phyloP scores from a whole-genome alignment of 2,888 invertebrate species.

The Spialia ferax region DNA sequence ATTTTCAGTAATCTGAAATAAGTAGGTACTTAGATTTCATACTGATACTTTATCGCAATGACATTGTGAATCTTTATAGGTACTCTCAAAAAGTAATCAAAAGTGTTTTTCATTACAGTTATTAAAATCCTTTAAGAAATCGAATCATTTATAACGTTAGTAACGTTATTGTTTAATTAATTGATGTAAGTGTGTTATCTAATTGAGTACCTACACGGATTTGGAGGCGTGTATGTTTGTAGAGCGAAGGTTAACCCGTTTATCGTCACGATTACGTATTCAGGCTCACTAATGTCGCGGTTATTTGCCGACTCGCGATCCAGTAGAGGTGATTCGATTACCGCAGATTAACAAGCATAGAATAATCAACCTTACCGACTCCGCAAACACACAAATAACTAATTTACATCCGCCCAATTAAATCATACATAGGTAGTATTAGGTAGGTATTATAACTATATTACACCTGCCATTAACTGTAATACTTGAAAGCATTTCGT shows the following conservation, averaged over 20 bases:
- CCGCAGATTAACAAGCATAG: constrained; percentile 59
- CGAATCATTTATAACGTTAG: too few relatives aligned
- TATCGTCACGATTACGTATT: constrained; percentile 68
- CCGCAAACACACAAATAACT: constrained; percentile 48
- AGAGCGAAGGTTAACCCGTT: constrained; percentile 52
- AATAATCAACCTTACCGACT: constrained; percentile 50
- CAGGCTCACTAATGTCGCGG: constrained; percentile 64
- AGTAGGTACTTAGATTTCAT: too few relatives aligned
- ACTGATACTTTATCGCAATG: too few relatives aligned
- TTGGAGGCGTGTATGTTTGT: constrained; percentile 37
- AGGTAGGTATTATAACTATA: constrained; percentile 40
- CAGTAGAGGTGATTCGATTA: constrained; percentile 67
- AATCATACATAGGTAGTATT: constrained; percentile 45
- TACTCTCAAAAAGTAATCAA: too few relatives aligned
- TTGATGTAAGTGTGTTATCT: constrained; percentile 14
- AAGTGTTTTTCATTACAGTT: too few relatives aligned
- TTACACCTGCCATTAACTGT: constrained; percentile 45
- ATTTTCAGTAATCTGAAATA: too few relatives aligned
- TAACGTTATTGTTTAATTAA: neutral
- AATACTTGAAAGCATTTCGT: constrained; percentile 82
- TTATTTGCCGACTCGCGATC: constrained; percentile 64
- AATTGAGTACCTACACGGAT: constrained; percentile 43
- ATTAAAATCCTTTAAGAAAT: too few relatives aligned
- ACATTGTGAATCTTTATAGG: too few relatives aligned
- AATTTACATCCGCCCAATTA: constrained; percentile 42